Evolutionary conservation across 37 sponge, comb jelly and placozoan genomes (phyloP).

Genomic region (Beroe forskalii): DNA sequence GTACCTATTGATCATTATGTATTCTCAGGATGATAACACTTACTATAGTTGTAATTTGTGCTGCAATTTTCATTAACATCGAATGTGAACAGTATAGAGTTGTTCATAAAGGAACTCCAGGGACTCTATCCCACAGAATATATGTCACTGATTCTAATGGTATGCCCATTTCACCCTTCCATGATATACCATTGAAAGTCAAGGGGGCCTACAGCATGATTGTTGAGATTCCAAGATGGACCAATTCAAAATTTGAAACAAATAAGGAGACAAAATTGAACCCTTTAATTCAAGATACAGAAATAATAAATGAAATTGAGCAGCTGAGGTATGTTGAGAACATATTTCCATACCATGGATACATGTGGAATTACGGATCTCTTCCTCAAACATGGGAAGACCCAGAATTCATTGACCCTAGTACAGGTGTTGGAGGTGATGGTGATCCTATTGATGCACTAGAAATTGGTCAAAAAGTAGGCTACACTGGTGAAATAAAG

Average conservation of each 20-base stretch:
- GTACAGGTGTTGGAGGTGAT: constrained; percentile 82
- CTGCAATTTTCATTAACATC: too few relatives aligned
- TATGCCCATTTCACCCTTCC: constrained; percentile 8
- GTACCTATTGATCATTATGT: too few relatives aligned
- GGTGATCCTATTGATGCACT: constrained; percentile 92
- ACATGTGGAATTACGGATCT: constrained; percentile 97
- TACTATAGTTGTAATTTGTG: too few relatives aligned
- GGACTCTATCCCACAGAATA: not conserved
- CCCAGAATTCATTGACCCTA: constrained; percentile 79
- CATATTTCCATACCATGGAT: constrained; percentile 95
- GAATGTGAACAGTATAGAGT: not conserved
- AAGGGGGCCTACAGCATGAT: constrained; percentile 18
- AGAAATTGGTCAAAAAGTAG: constrained; percentile 66
- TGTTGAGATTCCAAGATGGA: constrained; percentile 33
- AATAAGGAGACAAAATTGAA: not conserved
- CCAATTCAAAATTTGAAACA: constrained; percentile 12
- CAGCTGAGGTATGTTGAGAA: constrained; percentile 79
- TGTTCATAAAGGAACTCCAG: constrained; percentile 12
- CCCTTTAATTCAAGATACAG: not conserved
- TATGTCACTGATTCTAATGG: not conserved
- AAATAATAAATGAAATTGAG: not conserved
- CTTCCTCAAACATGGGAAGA: constrained; percentile 99
- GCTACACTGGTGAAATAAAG: constrained; percentile 10
- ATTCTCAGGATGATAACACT: too few relatives aligned
- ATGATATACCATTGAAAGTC: constrained; percentile 17